Evolutionary conservation across 2,113 vertebrate genomes (phyloP), one percentile per base, ranked within the genome.

Genomic region (Gopherus evgoodei): DNA sequence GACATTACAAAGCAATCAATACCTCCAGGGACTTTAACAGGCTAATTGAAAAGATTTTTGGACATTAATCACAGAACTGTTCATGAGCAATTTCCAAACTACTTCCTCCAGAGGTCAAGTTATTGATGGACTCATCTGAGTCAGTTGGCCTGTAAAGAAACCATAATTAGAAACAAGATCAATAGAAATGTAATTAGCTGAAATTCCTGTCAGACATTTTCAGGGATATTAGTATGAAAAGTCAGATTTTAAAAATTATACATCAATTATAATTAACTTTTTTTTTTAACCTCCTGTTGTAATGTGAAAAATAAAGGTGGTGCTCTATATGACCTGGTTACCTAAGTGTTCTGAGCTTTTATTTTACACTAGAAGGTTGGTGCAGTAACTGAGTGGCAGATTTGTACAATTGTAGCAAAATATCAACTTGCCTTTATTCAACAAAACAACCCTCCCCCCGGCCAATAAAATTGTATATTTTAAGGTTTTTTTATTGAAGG

Each of bases 61-160:
- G 25, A 22, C 85, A 84, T 93, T 93, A 84, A 35, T 93, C 65
- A 94, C n/a, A 84, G 76, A 94, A 84, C 8, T 24, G 2, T 62
- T 93, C 82, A 87, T 44, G 93, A 89, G 52, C 89, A 97, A 95
- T 96, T 97, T 97, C 44, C 87, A 95, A 81, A 95, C 98, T 94
- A 81, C 72, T 97, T 98, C 81, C 86, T 91, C 9, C 72, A 95
- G 95, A 93, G 88, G 95, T 97, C 92, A 97, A 88, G 90, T 94
- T 96, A 96, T 95, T 95, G 95, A 93, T 91, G 75, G 65, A 86
- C 69, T 90, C 44, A 8, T 90, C 56, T 95, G 95, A 97, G 49
- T 95, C 88, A 96, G 65, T 80, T 95, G 83, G 57, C 50, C 91
- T 90, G 31, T 84, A 81, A 96, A 87, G 93, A 96, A 97, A 89